phyloP scores from a whole-genome alignment of 2,113 vertebrate genomes.

The Zapus hudsonius region DNA sequence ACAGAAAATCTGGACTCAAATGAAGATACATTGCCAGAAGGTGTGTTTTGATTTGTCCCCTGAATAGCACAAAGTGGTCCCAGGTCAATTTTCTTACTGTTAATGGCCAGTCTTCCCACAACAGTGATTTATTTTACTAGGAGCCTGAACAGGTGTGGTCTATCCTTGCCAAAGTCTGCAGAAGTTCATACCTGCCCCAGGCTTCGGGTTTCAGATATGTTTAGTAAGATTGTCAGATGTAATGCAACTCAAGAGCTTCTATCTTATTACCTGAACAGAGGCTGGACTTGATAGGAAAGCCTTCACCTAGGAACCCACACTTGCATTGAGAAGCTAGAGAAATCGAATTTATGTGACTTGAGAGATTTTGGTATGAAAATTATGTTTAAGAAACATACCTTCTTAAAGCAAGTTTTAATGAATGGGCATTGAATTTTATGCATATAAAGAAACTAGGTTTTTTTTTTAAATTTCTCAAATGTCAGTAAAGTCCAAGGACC shows the following conservation, averaged over 20 bases:
- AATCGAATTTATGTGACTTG: background rate
- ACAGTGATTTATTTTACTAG: constrained; percentile 57
- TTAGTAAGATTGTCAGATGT: constrained; percentile 20
- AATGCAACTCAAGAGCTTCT: constrained; percentile 58
- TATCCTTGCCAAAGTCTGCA: constrained; percentile 65
- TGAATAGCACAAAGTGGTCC: background rate
- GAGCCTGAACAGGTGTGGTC: constrained; percentile 70
- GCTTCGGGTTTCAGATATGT: constrained; percentile 64
- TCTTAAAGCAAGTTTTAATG: background rate
- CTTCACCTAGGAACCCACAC: constrained; percentile 40
- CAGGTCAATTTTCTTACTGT: constrained; percentile 52
- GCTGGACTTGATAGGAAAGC: background rate
- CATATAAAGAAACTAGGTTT: background rate
- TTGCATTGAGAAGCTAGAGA: background rate
- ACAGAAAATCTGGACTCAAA: background rate
- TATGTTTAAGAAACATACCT: background rate
- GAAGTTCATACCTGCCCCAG: constrained; percentile 61
- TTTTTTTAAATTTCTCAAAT: constrained; percentile 37
- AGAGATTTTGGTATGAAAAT: background rate
- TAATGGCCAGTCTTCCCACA: constrained; percentile 62
- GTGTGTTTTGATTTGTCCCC: constrained; percentile 15
- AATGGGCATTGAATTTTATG: background rate
- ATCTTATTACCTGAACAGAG: background rate
- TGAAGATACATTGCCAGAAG: background rate
- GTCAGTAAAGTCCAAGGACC: background rate